Evolutionary conservation across 1,140 invertebrate species (phyloP), one percentile per base, ranked within the genome.

Genomic region (Panagrolaimus sp.): DNA sequence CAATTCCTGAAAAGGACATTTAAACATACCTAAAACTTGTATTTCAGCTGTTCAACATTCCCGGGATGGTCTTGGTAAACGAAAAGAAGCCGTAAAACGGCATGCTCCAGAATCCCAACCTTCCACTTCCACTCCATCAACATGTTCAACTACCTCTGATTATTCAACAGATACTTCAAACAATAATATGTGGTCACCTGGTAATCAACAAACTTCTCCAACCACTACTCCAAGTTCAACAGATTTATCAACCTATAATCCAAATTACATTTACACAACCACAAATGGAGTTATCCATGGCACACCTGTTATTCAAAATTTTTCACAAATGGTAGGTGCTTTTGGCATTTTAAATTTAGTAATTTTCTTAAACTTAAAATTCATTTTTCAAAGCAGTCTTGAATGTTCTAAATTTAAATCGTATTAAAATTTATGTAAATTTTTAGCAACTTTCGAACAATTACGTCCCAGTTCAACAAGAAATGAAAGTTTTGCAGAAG

Each of bases 51-150:
- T 76, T 17, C 74, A 76, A 70, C 74, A 76, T 63, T 43, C 76
- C n/a, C 73, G 74, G 0, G 74, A 76, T 63, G 75, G 75, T 8
- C 55, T 76, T n/a, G 77, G 75, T 15, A 76, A 76, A 55, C 45
- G 78, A 43, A 58, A 65, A 48, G 72, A 79, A 48, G 52, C 28
- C 4, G 28, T 28, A 12, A 21, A 58, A 58, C 21, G 28, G 5
- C 52, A 28, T 2, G n/a, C 21, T 1, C 21, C 21, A 58, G 21
- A 58, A 28, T 28, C 52, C 12, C 21, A 58, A 24, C 21, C 28
- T 28, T 21, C 28, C 1, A 58, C 21, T 6, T 28, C 15, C 1
- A 21, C 52, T 0, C 52, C 52, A 8, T 58, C 52, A 12, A 26
- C 52, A 28, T 58, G 21, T 58, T 58, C 52, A 58, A 58, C 21